These are phyloP conservation scores for Aurelia sp. DNA, from an alignment of 30 jellyfish, hydroid and myxozoan genomes.

Conservation along the genomic window DNA sequence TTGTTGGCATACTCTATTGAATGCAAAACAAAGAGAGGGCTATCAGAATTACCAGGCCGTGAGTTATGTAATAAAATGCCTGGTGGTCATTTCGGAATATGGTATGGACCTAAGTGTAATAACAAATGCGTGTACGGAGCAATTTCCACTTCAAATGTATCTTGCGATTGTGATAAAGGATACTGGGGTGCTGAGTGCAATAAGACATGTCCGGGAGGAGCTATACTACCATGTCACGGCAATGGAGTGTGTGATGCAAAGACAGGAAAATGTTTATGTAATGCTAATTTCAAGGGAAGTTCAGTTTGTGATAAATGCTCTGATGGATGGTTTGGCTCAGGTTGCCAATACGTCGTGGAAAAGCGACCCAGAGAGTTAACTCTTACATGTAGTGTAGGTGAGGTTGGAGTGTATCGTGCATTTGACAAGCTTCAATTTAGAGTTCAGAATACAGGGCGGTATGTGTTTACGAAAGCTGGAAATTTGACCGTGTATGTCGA, in stretches of 20 bases:
- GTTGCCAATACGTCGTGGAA: conserved; percentile 31
- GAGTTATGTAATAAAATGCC: conserved; percentile 63
- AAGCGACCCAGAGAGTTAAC: background rate
- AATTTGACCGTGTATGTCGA: conserved; percentile 11
- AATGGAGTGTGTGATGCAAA: conserved; percentile 55
- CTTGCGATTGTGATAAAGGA: conserved; percentile 62
- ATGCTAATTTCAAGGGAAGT: conserved; percentile 58
- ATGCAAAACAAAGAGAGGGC: conserved; percentile 48
- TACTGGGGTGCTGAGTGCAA: conserved; percentile 64
- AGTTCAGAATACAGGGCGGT: conserved; percentile 37
- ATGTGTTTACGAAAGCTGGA: background rate
- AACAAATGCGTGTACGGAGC: conserved; percentile 51
- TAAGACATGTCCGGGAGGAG: conserved; percentile 66
- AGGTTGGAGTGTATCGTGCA: conserved; percentile 42
- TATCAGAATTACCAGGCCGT: conserved; percentile 57
- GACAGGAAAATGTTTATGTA: conserved; percentile 65
- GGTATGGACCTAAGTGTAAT: conserved; percentile 61
- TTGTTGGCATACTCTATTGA: conserved; percentile 55
- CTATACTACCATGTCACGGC: conserved; percentile 34
- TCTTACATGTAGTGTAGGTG: conserved; percentile 35
- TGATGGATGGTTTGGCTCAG: conserved; percentile 55
- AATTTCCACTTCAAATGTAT: background rate
- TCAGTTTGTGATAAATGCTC: conserved; percentile 60
- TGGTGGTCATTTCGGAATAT: conserved; percentile 32
- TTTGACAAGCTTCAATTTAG: conserved; percentile 34